These are phyloP conservation scores for Nesogale talazaci DNA, from an alignment of 2,113 vertebrate species.

Conservation along the genomic window DNA sequence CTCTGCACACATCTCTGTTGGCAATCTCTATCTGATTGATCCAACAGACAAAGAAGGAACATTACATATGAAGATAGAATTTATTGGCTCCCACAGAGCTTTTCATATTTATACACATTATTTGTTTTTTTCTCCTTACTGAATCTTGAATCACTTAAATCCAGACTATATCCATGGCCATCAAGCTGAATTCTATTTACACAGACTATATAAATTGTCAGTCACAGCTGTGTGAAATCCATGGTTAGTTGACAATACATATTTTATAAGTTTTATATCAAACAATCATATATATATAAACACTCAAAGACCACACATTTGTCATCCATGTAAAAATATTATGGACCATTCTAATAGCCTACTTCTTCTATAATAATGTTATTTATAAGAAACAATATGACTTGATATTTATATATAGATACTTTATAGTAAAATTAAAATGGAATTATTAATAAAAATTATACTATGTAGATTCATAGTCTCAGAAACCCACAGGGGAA, in stretches of 20 bases:
- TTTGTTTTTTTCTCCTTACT: slow-evolving; percentile 17
- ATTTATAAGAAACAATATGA: neutral
- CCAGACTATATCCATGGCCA: neutral
- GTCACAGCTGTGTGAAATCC: neutral
- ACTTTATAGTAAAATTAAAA: neutral
- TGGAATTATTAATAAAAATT: neutral
- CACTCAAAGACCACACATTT: neutral
- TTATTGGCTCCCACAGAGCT: neutral
- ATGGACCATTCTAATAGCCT: neutral
- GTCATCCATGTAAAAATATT: neutral
- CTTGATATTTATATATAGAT: neutral
- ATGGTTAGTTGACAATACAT: neutral
- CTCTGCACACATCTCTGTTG: neutral
- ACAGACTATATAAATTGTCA: neutral
- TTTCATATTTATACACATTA: neutral
- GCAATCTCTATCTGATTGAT: neutral
- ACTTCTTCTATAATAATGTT: neutral
- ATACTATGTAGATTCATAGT: too few species aligned
- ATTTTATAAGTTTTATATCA: slow-evolving; percentile 27
- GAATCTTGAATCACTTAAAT: slow-evolving; percentile 57
- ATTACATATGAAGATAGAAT: neutral
- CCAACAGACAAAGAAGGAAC: neutral
- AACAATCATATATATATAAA: neutral
- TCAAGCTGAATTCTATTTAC: too few species aligned
- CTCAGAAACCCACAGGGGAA: too few species aligned